phyloP scores from a whole-genome alignment of 2,113 vertebrate species.

The Percopsis transmontana region DNA sequence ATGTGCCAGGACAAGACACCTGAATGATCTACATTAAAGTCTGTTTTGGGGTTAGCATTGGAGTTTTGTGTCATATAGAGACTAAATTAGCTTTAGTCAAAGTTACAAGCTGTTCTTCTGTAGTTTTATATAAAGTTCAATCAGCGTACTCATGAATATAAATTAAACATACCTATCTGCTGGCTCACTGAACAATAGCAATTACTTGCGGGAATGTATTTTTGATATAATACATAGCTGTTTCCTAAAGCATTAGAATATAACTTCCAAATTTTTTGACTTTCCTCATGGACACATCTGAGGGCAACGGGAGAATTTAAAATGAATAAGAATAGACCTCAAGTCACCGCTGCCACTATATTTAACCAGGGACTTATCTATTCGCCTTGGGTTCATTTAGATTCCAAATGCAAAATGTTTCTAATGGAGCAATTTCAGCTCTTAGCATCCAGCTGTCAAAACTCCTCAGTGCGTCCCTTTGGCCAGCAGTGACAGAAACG shows the following conservation, averaged over 20 bases:
- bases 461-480: conserved; percentile 50
- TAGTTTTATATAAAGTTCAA: conserved; percentile 6
- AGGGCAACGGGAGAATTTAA: conserved; percentile 12
- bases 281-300: conserved; percentile 27
- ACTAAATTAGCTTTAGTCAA: conserved; percentile 6
- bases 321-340: conserved; percentile 7
- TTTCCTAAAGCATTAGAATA: not conserved
- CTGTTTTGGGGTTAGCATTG: conserved; percentile 5
- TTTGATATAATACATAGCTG: not conserved
- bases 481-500: conserved; percentile 51
- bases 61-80: conserved; percentile 17
- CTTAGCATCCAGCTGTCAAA: conserved; percentile 69
- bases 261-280: not conserved
- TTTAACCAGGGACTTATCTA: conserved; percentile 25
- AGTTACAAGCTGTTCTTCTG: conserved; percentile 9
- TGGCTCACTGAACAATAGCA: not conserved
- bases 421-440: conserved; percentile 67
- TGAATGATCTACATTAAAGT: conserved; percentile 48
- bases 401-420: conserved; percentile 62
- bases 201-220: not conserved
- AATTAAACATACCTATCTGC: conserved; percentile 1
- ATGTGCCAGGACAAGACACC: conserved; percentile 43
- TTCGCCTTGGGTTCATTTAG: conserved; percentile 34
- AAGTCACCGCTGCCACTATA: conserved; percentile 12
- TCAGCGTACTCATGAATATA: conserved; percentile 12